Evolutionary conservation across 1,140 invertebrate species (phyloP).

Genomic region (Globodera ellingtonae): DNA sequence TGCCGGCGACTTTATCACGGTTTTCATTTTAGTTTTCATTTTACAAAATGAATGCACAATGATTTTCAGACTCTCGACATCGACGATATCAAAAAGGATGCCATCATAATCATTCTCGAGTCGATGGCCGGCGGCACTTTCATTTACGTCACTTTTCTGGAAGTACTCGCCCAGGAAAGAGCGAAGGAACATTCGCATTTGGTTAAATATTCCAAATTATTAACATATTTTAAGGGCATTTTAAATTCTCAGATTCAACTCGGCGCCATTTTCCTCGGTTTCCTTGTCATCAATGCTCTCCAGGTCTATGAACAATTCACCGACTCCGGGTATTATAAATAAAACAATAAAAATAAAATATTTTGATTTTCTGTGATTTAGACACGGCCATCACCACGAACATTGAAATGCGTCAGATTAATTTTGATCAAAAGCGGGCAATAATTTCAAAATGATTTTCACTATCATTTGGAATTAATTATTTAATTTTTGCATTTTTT

Average conservation of each 20-base stretch:
- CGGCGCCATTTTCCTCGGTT: conserved; percentile 57
- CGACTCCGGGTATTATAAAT: neutral
- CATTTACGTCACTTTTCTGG: conserved; percentile 61
- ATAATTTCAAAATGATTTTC: neutral
- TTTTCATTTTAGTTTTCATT: conserved; percentile 32
- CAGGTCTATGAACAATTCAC: conserved; percentile 44
- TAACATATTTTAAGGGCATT: neutral
- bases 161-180: conserved; percentile 56
- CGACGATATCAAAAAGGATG: conserved; percentile 50
- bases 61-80: conserved; percentile 44
- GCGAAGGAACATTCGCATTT: conserved; percentile 60
- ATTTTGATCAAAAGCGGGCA: neutral
- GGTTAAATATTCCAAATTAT: neutral
- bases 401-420: neutral
- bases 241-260: conserved; percentile 46
- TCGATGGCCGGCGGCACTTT: conserved; percentile 63
- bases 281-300: conserved; percentile 50
- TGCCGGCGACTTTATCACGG: conserved; percentile 44
- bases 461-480: no score
- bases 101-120: conserved; percentile 58
- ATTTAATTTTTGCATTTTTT: no score
- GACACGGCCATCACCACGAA: neutral
- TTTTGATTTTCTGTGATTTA: no score
- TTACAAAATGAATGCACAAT: conserved; percentile 17
- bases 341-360: neutral